Conservation (phyloP, 2,888 invertebrate species). For the Drosophila heteroneura region DNA sequence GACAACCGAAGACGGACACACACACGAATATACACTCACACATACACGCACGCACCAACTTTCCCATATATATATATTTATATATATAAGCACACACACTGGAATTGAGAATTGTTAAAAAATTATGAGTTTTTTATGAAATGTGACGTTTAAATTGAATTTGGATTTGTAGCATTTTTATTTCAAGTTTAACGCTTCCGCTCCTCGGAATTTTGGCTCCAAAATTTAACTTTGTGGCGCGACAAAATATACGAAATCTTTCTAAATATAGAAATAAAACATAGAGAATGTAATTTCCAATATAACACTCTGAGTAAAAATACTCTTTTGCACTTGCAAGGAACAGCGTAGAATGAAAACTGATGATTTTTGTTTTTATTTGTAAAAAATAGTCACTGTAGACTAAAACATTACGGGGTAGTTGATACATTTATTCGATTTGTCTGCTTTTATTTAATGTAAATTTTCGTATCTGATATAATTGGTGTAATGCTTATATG, state of each 20-base stretch:
- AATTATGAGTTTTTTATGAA: conserved; percentile 62
- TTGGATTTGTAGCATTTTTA: conserved; percentile 55
- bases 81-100: not conserved
- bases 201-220: conserved; percentile 1
- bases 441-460: not conserved
- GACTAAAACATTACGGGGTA: too few relatives aligned
- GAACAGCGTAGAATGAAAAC: not conserved
- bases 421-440: not conserved
- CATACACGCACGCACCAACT: not conserved
- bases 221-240: conserved; percentile 17
- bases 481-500: not conserved
- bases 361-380: not conserved
- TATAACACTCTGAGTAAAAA: not conserved
- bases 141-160: conserved; percentile 67
- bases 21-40: conserved; percentile 1
- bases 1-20: conserved; percentile 4
- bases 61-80: not conserved
- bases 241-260: conserved; percentile 19
- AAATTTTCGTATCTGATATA: not conserved
- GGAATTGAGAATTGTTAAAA: conserved; percentile 18
- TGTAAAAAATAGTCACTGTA: too few relatives aligned
- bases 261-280: conserved; percentile 41
- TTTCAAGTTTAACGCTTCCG: conserved; percentile 29
- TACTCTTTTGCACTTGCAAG: not conserved
- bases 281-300: conserved; percentile 2